A percentile compares a stretch with the other conserved stretches of the same genome.
phyloP scores from a whole-genome alignment of 2,797 vertebrate species.

The Yasuhikotakia modesta region DNA sequence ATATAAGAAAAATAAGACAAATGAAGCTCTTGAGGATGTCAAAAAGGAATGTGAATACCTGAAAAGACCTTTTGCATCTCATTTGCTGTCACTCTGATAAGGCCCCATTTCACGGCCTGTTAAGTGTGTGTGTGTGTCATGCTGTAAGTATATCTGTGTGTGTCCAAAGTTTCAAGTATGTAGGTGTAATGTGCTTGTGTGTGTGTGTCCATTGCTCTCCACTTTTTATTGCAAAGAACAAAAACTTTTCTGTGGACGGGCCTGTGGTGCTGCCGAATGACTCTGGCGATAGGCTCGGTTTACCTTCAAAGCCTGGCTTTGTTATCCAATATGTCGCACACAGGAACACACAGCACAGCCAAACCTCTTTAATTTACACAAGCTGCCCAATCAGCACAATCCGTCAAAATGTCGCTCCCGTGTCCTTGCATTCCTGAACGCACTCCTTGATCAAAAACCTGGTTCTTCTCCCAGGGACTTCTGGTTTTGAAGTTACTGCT shows the following conservation, averaged over 20 bases:
- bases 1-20: constrained; percentile 19
- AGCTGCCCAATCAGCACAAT: constrained; percentile 73
- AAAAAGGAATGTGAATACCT: constrained; percentile 35
- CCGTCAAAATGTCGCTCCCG: constrained; percentile 63
- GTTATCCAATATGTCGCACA: constrained; percentile 71
- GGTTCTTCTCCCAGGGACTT: constrained; percentile 48
- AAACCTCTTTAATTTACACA: constrained; percentile 74
- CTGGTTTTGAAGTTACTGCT: constrained; percentile 53
- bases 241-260: constrained; percentile 52
- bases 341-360: constrained; percentile 73
- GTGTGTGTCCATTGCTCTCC: constrained; percentile 56
- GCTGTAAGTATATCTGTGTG: constrained; percentile 27
- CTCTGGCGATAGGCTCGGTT: constrained; percentile 64
- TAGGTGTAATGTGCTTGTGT: too few relatives aligned
- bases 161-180: constrained; percentile 24
- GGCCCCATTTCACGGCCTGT: constrained; percentile 43
- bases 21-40: constrained; percentile 29
- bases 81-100: constrained; percentile 40
- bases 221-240: constrained; percentile 64
- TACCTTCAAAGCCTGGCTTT: constrained; percentile 66
- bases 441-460: constrained; percentile 57
- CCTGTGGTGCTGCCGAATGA: constrained; percentile 64
- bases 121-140: constrained; percentile 46
- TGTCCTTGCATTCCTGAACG: constrained; percentile 60
- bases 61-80: constrained; percentile 49